Conservation (phyloP, 2,888 invertebrate genomes). For the Cosmopolites sordidus region DNA sequence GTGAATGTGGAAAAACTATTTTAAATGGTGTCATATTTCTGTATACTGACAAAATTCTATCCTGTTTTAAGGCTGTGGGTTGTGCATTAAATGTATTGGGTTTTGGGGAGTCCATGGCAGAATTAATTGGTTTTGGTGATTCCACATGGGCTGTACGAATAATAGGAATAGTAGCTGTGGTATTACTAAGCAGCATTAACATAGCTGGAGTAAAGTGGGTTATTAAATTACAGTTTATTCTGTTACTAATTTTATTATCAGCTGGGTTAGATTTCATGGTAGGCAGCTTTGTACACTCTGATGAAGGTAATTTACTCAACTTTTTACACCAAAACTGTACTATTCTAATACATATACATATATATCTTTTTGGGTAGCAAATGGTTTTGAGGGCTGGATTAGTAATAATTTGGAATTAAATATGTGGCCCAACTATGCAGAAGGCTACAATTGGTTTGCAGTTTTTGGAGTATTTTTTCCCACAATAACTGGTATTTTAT, state of each 20-base stretch:
- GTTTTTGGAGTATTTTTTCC: conserved; percentile 98
- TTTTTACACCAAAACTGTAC: background rate
- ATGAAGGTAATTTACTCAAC: conserved; percentile 55
- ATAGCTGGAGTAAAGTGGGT: conserved; percentile 98
- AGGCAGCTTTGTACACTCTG: conserved; percentile 79
- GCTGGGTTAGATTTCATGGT: conserved; percentile 92
- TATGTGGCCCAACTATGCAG: conserved; percentile 72
- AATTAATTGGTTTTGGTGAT: conserved; percentile 67
- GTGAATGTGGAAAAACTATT: background rate
- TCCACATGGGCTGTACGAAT: conserved; percentile 78
- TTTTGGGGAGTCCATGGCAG: conserved; percentile 94
- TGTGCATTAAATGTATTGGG: conserved; percentile 95
- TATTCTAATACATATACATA: no score
- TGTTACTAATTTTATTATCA: conserved; percentile 78
- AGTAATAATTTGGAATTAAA: conserved; percentile 75
- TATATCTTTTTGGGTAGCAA: conserved; percentile 51
- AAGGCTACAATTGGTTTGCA: conserved; percentile 87
- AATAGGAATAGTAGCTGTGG: conserved; percentile 82
- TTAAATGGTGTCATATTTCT: background rate
- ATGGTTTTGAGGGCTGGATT: conserved; percentile 85
- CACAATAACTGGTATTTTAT: conserved; percentile 92
- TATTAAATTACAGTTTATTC: conserved; percentile 86
- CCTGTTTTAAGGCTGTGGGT: conserved; percentile 75
- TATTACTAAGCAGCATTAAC: conserved; percentile 85
- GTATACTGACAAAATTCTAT: background rate